Evolutionary conservation across 2,113 vertebrate species (phyloP).

Genomic region (Thunnus maccoyii): DNA sequence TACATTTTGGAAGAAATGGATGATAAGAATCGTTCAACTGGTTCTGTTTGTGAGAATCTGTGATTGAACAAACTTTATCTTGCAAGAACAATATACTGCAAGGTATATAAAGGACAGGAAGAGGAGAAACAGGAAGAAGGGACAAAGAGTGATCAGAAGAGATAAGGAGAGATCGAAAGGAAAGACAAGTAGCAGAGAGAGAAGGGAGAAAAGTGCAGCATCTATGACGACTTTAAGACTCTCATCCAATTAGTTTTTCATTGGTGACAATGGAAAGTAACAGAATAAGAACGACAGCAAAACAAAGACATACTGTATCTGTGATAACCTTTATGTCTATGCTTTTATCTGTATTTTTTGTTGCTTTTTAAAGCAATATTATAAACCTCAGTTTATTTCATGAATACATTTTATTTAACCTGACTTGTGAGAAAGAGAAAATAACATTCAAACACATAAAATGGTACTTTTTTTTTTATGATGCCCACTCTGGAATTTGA

Average conservation of each 20-base stretch:
- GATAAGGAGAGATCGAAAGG: constrained; percentile 56
- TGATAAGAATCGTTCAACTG: too few species aligned
- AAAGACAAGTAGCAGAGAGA: constrained; percentile 33
- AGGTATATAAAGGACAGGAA: constrained; percentile 4
- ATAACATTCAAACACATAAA: not conserved
- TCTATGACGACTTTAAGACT: constrained; percentile 55
- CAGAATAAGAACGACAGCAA: constrained; percentile 29
- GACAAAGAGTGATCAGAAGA: constrained; percentile 25
- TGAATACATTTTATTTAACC: constrained; percentile 29
- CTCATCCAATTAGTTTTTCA: constrained; percentile 40
- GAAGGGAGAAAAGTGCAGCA: constrained; percentile 32
- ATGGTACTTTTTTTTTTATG: not conserved
- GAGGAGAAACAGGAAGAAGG: constrained; percentile 15
- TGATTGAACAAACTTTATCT: too few species aligned
- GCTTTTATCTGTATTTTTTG: constrained; percentile 37
- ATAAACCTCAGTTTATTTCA: not conserved
- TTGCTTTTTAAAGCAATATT: constrained; percentile 34
- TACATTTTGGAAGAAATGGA: too few species aligned
- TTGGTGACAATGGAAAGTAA: constrained; percentile 41
- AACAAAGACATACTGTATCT: constrained; percentile 8
- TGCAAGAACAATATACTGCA: not conserved
- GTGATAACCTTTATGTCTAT: not conserved
- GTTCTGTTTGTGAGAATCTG: too few species aligned
- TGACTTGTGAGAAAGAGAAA: constrained; percentile 15
- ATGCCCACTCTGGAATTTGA: not conserved